phyloP scores from a whole-genome alignment of 2,113 vertebrate genomes.

The Procapra przewalskii region DNA sequence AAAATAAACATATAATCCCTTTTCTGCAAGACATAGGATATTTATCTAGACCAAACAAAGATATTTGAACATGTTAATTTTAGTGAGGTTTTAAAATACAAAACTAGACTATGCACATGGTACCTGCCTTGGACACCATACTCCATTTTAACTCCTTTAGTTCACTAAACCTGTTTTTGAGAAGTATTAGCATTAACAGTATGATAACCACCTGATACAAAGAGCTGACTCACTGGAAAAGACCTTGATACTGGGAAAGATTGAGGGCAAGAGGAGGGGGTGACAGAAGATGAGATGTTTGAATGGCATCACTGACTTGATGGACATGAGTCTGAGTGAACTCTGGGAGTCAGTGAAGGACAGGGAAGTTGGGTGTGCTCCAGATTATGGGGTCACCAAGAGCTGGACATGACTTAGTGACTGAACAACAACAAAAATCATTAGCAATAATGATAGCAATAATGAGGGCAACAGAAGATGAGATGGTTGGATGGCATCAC shows the following conservation, averaged over 20 bases:
- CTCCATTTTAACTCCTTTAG: background rate
- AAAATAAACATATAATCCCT: conserved; percentile 64
- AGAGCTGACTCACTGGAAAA: background rate
- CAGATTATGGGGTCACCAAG: background rate
- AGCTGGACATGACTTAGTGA: background rate
- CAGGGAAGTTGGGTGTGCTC: rapidly evolving
- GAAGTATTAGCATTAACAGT: background rate
- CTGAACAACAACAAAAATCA: background rate
- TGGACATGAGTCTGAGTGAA: background rate
- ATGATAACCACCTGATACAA: background rate
- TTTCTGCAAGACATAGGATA: conserved; percentile 57
- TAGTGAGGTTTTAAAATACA: conserved; percentile 38
- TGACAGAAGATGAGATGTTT: background rate
- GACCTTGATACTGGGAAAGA: background rate
- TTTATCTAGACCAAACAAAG: conserved; percentile 48
- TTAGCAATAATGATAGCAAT: background rate
- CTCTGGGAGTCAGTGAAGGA: background rate
- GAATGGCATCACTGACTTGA: background rate
- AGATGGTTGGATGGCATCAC: background rate
- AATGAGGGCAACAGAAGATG: background rate
- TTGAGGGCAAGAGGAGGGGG: background rate
- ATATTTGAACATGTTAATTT: conserved; percentile 59
- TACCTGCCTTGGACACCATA: background rate
- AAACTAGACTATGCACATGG: background rate
- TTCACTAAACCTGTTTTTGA: background rate